Evolutionary conservation across 2,888 invertebrate species (phyloP), one percentile per base, ranked within the genome.

Genomic region (Drosophila neotestacea): DNA sequence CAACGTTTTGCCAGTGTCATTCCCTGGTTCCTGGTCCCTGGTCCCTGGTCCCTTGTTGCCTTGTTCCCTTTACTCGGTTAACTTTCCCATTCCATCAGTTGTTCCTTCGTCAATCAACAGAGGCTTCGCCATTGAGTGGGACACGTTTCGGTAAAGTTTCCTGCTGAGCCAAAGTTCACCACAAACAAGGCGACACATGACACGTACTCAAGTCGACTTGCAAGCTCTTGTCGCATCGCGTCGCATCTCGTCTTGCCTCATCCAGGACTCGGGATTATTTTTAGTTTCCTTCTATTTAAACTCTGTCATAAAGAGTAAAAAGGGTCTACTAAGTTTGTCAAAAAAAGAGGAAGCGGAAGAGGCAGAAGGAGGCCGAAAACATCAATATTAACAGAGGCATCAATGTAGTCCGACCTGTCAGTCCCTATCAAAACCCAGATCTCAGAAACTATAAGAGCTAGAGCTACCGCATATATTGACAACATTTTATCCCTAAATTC

Each of bases 141-240:
- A 73, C 84, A 85, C 84, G 89, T 89, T 84, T 61, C 56, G 64
- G 60, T 65, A 65, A 84, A 86, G 73, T 88, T 88, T 77, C 58
- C 66, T 73, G 84, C 73, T 48, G 81, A 59, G 80, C 54, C 62
- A 89, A 89, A 89, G 75, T 84, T 85, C 78, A 67, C 84, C 87
- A 72, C 84, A 87, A 89, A 72, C 84, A 75, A 64, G 81, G 75
- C 84, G 84, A 89, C 84, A 89, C 78, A 87, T 87, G 89, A 85
- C 84, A 85, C 84, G 84, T 89, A 73, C 73, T 88, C 72, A 68
- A 73, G 66, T 81, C 65, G 83, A 85, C 85, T 77, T 50, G 22
- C 52, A 44, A 48, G 48, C 52, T 41, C 46, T 22, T 22, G 22
- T 22, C 22, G 36, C 34, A 16, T 11, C 46, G 46, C 6, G 41